phyloP scores from a whole-genome alignment of 2,797 vertebrate genomes.

The Spea hammondii region DNA sequence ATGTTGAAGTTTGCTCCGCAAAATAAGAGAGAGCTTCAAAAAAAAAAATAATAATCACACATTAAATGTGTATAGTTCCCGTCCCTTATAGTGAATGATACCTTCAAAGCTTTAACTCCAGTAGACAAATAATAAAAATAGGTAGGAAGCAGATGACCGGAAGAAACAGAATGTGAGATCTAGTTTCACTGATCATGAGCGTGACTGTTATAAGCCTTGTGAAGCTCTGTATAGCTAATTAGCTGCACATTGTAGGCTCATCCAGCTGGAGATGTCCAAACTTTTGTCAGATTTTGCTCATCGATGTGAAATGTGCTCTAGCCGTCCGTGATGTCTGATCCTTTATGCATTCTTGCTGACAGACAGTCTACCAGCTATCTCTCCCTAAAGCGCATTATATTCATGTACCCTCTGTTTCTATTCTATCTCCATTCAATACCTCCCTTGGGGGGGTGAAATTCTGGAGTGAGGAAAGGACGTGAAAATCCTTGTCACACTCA shows the following conservation, averaged over 20 bases:
- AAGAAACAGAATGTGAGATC: slow-evolving; percentile 41
- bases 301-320: slow-evolving; percentile 51
- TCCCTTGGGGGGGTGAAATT: slow-evolving; percentile 15
- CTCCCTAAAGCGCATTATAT: slow-evolving; percentile 3
- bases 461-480: neutral
- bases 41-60: no score
- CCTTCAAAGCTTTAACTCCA: no score
- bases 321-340: slow-evolving; percentile 48
- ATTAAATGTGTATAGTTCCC: no score
- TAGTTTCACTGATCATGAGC: slow-evolving; percentile 36
- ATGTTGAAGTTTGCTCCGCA: no score
- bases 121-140: neutral
- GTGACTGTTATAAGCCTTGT: slow-evolving; percentile 46
- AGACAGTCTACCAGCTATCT: slow-evolving; percentile 40
- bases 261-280: slow-evolving; percentile 46
- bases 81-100: no score
- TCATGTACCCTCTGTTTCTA: slow-evolving; percentile 27
- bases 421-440: slow-evolving; percentile 24
- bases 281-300: slow-evolving; percentile 46
- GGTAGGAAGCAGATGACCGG: slow-evolving; percentile 26
- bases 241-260: slow-evolving; percentile 38
- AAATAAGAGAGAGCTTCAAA: no score
- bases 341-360: slow-evolving; percentile 51
- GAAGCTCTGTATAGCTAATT: slow-evolving; percentile 45
- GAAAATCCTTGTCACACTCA: slow-evolving; percentile 12